Evolutionary conservation across 2,797 vertebrate genomes (phyloP), one percentile per base, ranked within the genome.

Genomic region (Enteromius viviparus): DNA sequence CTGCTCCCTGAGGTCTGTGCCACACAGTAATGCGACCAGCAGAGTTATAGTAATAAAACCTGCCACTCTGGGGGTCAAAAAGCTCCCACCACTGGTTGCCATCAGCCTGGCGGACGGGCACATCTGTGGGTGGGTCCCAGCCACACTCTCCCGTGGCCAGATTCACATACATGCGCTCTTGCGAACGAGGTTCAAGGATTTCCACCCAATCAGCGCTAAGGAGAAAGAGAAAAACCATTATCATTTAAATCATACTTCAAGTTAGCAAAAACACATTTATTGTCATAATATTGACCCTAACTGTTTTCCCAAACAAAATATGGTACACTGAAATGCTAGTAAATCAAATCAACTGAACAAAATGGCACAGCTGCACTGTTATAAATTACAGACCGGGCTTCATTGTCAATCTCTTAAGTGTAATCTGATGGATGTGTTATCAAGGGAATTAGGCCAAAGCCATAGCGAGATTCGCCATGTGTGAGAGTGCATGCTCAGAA

Each of bases 1-100:
- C 96, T 0, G 95, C 96, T 84, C 95, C 95, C 85, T 96, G 95
- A 1, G 97, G 97, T 74, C 95, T 94, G 84, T 97, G 97, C 97
- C 97, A 98, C 84, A 97, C 96, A 0, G 97, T 98, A 84, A 95
- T 96, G 51, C 69, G 93, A 0, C 94, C 95, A 6, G 93, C 90
- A 0, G 96, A 96, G 90, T 97, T 97, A 91, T 97, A 97, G 93
- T 98, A 98, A 92, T 98, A 98, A 92, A 97, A 97, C 75, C 97
- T 96, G 83, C 94, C 92, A 60, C 95, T 97, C 34, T 96, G 94
- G 47, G 93, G 92, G 92, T 97, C 97, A 0, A 96, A 97, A 76
- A 98, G 94, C 88, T 98, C 97, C 97, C 97, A 98, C 97, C 97
- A 98, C 89, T 97, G 97, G 92, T 96, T 96, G 76, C 96, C 95